Conservation (phyloP, 2,888 invertebrate genomes). For the Calephelis perditalis region DNA sequence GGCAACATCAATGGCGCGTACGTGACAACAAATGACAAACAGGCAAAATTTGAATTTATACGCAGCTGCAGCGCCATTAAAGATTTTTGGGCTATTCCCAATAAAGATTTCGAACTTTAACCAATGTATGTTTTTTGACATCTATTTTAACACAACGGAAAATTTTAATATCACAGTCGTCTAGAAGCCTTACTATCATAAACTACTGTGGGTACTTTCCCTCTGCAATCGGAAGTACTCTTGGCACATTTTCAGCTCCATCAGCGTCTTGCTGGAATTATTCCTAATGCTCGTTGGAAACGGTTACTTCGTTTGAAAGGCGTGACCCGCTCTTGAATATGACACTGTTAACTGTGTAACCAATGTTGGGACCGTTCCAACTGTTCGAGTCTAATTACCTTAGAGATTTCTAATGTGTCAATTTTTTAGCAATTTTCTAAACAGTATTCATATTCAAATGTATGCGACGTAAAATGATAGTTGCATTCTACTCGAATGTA, state of each 20-base stretch:
- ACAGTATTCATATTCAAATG: too few relatives aligned
- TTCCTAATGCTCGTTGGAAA: conserved; percentile 22
- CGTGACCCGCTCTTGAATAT: conserved; percentile 20
- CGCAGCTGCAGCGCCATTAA: too few relatives aligned
- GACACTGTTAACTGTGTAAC: conserved; percentile 17
- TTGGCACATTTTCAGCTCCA: conserved; percentile 23
- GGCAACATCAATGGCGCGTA: too few relatives aligned
- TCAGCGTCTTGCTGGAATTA: conserved; percentile 17
- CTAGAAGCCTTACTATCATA: conserved; percentile 8
- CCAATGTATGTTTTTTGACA: not conserved
- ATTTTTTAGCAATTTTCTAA: not conserved
- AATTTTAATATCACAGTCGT: not conserved
- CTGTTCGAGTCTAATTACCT: conserved; percentile 17
- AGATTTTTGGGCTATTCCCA: too few relatives aligned
- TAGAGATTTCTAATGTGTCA: not conserved
- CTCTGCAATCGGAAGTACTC: conserved; percentile 22
- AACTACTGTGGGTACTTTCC: conserved; percentile 16
- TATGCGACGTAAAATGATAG: not conserved
- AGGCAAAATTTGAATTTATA: too few relatives aligned
- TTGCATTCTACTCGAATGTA: not conserved
- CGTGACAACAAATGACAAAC: too few relatives aligned
- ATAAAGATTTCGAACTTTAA: too few relatives aligned
- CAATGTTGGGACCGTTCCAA: conserved; percentile 23
- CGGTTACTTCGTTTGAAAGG: conserved; percentile 21
- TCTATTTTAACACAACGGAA: not conserved